Conservation (phyloP, 1,140 invertebrate species). For the Sminthurinus signatus region DNA sequence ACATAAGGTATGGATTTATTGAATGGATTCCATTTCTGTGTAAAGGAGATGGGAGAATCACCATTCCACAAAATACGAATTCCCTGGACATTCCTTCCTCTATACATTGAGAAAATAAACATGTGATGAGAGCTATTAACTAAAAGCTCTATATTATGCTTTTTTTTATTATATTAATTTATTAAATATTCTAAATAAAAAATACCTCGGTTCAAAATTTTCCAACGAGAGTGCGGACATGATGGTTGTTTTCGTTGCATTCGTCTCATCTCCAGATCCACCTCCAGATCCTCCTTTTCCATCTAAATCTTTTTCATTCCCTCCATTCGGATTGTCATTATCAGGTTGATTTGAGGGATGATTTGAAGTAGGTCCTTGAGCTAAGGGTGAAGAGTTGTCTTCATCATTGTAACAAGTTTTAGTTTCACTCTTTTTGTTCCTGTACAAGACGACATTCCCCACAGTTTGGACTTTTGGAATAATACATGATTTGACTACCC, state of each 20-base stretch:
- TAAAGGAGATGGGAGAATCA: constrained; percentile 58
- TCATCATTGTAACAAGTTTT: neutral
- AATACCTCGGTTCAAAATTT: constrained; percentile 37
- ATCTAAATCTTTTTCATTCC: neutral
- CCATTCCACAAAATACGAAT: constrained; percentile 69
- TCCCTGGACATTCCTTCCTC: constrained; percentile 62
- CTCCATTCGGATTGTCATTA: neutral
- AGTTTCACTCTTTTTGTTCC: neutral
- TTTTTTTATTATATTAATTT: neutral
- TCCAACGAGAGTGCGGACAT: constrained; percentile 35
- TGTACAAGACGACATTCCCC: constrained; percentile 29
- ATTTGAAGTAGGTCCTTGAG: neutral
- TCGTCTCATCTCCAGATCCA: constrained; percentile 15
- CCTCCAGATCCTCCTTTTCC: neutral
- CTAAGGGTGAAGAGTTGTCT: neutral
- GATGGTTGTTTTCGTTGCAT: constrained; percentile 24
- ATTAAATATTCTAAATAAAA: neutral
- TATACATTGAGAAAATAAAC: constrained; percentile 42
- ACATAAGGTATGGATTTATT: constrained; percentile 69
- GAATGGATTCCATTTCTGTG: constrained; percentile 80
- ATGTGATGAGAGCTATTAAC: neutral
- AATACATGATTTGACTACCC: constrained; percentile 60
- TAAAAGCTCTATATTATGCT: neutral
- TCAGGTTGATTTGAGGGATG: neutral
- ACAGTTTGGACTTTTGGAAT: constrained; percentile 38